Evolutionary conservation across 2,113 vertebrate genomes (phyloP), one percentile per base, ranked within the genome.

Genomic region (Strigops habroptila): DNA sequence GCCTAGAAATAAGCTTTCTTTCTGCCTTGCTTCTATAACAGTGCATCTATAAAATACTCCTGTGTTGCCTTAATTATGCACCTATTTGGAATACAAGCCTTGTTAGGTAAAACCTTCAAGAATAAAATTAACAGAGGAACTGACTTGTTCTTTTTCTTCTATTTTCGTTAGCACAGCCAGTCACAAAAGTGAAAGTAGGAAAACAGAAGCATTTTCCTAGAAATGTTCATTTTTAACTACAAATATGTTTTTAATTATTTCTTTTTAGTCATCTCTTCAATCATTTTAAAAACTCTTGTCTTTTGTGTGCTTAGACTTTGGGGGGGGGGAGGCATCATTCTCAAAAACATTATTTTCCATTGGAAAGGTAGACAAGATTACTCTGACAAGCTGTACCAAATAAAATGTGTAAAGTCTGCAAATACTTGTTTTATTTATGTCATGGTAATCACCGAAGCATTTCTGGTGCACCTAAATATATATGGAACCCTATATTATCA

Each of bases 341-440:
- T 75, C 48, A 48, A 9, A 35, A 83, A 51, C 4, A 53, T 24
- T 80, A 60, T 62, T 92, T 91, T 71, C 52, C 41, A 62, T 7
- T 81, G 41, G 30, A 90, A 92, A 55, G 18, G 11, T 10, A 79
- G 51, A 57, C 57, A 71, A 88, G 83, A 64, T 62, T 62, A 68
- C 30, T 78, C 64, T 64, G 48, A 83, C 60, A 81, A 88, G 12
- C 30, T 60, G 27, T 60, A 71, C 60, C 44, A 63, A 64, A 55
- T 70, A 83, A 91, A 93, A 85, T 14, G 24, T 52, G n/a, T 68
- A 64, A 89, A 76, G 64, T 49, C 63, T 77, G n/a, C 41, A 71
- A 78, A 81, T 68, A 49, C 25, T 64, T 76, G 9, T n/a, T 91
- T 90, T 86, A 93, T 92, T 94, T 92, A 69, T 90, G 83, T 69